phyloP scores from a whole-genome alignment of 2,113 vertebrate genomes.

The Glaucomys volans region DNA sequence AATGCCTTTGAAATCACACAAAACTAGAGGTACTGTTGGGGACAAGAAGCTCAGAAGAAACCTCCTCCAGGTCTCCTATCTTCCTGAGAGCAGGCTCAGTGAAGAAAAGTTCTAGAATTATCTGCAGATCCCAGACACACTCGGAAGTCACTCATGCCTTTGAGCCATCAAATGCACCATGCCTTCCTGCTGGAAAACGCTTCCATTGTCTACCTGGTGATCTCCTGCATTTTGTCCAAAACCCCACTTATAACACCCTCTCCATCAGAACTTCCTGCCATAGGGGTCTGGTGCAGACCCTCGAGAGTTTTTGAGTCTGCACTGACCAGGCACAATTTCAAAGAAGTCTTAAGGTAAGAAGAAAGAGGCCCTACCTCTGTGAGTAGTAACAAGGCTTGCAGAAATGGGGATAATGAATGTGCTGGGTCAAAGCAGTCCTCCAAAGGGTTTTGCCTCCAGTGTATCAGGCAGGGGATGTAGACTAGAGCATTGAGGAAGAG shows the following conservation, averaged over 20 bases:
- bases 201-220: background rate
- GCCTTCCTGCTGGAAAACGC: background rate
- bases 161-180: background rate
- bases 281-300: background rate
- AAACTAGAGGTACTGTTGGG: background rate
- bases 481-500: background rate
- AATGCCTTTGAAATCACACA: constrained; percentile 18
- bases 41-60: constrained; percentile 7
- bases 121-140: background rate
- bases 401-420: background rate
- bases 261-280: background rate
- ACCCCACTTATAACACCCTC: background rate
- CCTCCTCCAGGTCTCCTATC: background rate
- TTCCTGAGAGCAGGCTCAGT: background rate
- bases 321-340: background rate
- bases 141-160: background rate
- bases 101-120: background rate
- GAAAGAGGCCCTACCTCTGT: background rate
- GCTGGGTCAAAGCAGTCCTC: background rate
- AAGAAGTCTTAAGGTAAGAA: background rate
- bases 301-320: background rate
- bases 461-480: background rate
- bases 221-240: background rate
- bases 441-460: background rate
- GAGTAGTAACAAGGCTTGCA: background rate